Conservation (phyloP, 2,888 invertebrate species). For the Acleris sparsana region DNA sequence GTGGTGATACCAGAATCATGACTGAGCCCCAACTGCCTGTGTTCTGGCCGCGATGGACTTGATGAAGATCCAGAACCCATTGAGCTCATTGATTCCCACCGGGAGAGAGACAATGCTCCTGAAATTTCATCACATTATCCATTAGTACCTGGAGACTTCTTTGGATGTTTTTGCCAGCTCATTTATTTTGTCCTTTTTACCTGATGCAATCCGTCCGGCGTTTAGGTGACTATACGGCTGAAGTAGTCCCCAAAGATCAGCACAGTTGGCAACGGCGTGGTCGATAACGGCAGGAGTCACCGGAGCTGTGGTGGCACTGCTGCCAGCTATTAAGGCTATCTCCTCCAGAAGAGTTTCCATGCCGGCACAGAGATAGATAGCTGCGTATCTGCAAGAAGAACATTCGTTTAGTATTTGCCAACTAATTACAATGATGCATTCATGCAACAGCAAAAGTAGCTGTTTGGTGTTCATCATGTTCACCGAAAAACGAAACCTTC, state of each 20-base stretch:
- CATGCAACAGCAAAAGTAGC: no score
- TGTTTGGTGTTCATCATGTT: no score
- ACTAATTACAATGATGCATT: no score
- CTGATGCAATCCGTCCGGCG: constrained; percentile 93
- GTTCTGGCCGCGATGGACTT: constrained; percentile 65
- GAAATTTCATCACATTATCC: constrained; percentile 38
- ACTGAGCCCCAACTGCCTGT: constrained; percentile 70
- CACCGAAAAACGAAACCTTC: no score
- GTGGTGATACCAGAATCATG: constrained; percentile 79
- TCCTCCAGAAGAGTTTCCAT: constrained; percentile 95
- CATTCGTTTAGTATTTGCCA: neutral
- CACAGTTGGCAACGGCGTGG: constrained; percentile 92
- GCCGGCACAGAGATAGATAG: constrained; percentile 94
- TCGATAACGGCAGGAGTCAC: constrained; percentile 92
- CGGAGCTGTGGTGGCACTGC: constrained; percentile 76
- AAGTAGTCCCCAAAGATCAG: constrained; percentile 94
- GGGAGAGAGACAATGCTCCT: constrained; percentile 92
- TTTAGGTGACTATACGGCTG: constrained; percentile 96
- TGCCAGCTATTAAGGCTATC: constrained; percentile 79
- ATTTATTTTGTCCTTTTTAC: constrained; percentile 59
- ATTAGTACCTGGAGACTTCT: no score
- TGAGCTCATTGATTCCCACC: constrained; percentile 90
- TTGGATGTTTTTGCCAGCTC: no score
- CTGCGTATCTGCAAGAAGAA: constrained; percentile 87
- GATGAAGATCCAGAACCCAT: constrained; percentile 82